Evolutionary conservation across 2,797 vertebrate genomes (phyloP).

Genomic region (Pogoniulus pusillus): DNA sequence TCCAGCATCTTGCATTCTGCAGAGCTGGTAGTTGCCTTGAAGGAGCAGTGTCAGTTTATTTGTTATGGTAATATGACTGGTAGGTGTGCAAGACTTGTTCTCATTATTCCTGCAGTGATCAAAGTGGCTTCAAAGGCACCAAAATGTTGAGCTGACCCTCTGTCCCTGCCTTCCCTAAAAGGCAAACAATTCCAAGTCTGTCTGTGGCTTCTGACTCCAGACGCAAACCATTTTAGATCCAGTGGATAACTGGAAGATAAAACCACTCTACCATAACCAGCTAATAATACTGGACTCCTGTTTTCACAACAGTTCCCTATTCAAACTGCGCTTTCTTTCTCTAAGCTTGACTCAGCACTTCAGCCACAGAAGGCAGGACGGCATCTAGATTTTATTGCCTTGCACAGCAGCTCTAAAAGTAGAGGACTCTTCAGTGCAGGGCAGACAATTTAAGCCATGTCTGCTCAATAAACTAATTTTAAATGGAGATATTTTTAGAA

Average conservation of each 20-base stretch:
- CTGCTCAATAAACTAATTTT: slow-evolving; percentile 64
- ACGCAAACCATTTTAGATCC: slow-evolving; percentile 18
- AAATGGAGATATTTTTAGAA: slow-evolving; percentile 51
- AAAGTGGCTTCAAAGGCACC: slow-evolving; percentile 45
- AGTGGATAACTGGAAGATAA: slow-evolving; percentile 19
- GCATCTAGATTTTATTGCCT: background rate
- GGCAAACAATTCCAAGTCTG: slow-evolving; percentile 41
- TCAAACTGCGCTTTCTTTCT: background rate
- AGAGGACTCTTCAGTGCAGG: background rate
- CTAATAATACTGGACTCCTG: slow-evolving; percentile 25
- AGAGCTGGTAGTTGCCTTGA: slow-evolving; percentile 8
- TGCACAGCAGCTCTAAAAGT: slow-evolving; percentile 3
- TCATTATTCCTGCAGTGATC: background rate
- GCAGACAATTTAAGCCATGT: slow-evolving; percentile 22
- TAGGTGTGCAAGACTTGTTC: background rate
- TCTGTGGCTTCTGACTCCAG: slow-evolving; percentile 48
- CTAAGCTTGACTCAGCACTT: slow-evolving; percentile 39
- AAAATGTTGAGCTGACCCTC: slow-evolving; percentile 7
- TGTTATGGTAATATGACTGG: background rate
- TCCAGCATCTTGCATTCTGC: background rate
- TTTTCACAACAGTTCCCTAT: slow-evolving; percentile 8
- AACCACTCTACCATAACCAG: slow-evolving; percentile 22
- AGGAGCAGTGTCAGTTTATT: slow-evolving; percentile 9
- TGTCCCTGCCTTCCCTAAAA: slow-evolving; percentile 5
- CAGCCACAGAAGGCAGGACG: background rate